phyloP scores from a whole-genome alignment of 2,113 vertebrate species.

The Bagarius yarrelli region DNA sequence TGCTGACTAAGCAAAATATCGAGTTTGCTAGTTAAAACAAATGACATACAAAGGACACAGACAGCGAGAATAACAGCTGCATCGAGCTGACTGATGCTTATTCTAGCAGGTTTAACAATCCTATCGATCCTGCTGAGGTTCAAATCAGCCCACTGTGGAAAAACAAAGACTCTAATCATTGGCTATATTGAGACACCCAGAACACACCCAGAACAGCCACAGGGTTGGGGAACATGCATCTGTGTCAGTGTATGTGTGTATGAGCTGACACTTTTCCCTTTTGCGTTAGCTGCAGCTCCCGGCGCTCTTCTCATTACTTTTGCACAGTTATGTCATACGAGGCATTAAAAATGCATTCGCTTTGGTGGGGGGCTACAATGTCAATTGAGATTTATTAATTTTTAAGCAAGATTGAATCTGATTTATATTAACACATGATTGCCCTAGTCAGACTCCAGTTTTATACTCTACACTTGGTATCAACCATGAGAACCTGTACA shows the following conservation, averaged over 20 bases:
- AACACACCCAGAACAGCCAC: slow-evolving; percentile 1
- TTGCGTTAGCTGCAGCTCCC: neutral
- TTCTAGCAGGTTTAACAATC: slow-evolving; percentile 37
- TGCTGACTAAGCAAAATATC: neutral
- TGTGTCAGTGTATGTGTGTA: slow-evolving; percentile 22
- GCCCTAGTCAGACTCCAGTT: slow-evolving; percentile 22
- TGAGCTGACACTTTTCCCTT: slow-evolving; percentile 11
- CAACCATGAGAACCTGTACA: neutral
- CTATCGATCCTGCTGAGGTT: slow-evolving; percentile 14
- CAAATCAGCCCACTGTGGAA: slow-evolving; percentile 16
- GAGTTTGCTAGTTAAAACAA: neutral
- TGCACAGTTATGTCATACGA: slow-evolving; percentile 33
- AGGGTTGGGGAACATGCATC: slow-evolving; percentile 26
- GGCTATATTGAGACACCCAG: neutral
- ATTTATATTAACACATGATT: slow-evolving; percentile 43
- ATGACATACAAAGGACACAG: neutral
- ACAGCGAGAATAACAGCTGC: neutral
- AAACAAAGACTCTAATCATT: slow-evolving; percentile 28
- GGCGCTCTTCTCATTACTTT: slow-evolving; percentile 37
- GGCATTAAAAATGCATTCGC: slow-evolving; percentile 50
- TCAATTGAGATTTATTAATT: slow-evolving; percentile 40
- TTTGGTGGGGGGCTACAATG: slow-evolving; percentile 25
- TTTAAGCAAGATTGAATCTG: slow-evolving; percentile 35
- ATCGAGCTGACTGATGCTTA: neutral
- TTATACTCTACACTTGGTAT: slow-evolving; percentile 19